Evolutionary conservation across 92 coral and sea anemone genomes (phyloP).

Genomic region (Phenganax subtilis): DNA sequence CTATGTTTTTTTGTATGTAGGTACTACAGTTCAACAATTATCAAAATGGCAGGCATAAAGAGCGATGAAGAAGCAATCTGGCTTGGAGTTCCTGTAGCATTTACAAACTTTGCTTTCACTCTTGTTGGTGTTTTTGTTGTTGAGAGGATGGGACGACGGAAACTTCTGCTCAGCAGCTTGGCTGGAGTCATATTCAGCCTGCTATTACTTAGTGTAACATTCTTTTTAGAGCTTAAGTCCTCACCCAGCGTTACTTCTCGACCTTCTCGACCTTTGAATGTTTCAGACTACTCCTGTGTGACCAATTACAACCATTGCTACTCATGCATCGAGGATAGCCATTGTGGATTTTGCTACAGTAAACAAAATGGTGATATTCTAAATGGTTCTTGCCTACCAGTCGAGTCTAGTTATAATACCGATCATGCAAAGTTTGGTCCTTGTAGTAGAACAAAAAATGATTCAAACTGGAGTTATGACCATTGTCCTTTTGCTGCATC

Average conservation of each 20-base stretch:
- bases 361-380: conserved; percentile 47
- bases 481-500: conserved; percentile 83
- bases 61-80: conserved; percentile 77
- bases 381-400: conserved; percentile 70
- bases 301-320: conserved; percentile 35
- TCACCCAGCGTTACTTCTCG: conserved; percentile 34
- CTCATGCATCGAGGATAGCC: conserved; percentile 27
- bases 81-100: conserved; percentile 87
- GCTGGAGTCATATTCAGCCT: conserved; percentile 74
- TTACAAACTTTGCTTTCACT: conserved; percentile 74
- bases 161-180: conserved; percentile 69
- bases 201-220: conserved; percentile 72
- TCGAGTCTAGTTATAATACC: conserved; percentile 41
- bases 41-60: conserved; percentile 84
- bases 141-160: conserved; percentile 83
- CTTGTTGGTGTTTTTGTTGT: conserved; percentile 72
- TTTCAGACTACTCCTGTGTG: conserved; percentile 27
- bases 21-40: conserved; percentile 96
- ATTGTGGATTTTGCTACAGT: conserved; percentile 75
- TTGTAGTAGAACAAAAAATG: conserved; percentile 48
- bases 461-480: conserved; percentile 51
- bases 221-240: conserved; percentile 51
- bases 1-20: conserved; percentile 27
- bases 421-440: conserved; percentile 60
- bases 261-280: conserved; percentile 29